A percentile compares a stretch with the other conserved stretches of the same genome.
These are phyloP conservation scores for Orthonychiurus folsomi DNA, from an alignment of 2,888 invertebrate species.

Conservation along the genomic window DNA sequence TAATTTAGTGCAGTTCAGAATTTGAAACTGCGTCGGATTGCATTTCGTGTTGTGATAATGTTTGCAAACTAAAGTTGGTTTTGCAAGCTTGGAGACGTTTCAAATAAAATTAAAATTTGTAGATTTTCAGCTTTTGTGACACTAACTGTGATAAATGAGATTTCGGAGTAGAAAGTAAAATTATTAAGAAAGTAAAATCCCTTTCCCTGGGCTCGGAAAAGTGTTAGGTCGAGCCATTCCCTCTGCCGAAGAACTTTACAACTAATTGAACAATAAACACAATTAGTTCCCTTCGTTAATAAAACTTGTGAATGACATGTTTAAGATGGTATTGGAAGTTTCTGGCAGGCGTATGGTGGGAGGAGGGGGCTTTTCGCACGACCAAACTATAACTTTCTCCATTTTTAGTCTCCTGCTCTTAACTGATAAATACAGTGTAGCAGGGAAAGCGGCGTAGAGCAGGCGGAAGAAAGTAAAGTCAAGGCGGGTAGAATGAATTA, in stretches of 20 bases:
- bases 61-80: too few relatives aligned
- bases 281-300: not conserved
- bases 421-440: not conserved
- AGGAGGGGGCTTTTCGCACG: not conserved
- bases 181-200: not conserved
- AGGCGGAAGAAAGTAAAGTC: too few relatives aligned
- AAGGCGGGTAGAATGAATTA: constrained; percentile 13
- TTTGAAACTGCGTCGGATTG: too few relatives aligned
- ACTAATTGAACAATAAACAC: constrained; percentile 1
- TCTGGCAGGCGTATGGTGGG: not conserved
- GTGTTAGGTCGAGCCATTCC: not conserved
- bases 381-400: not conserved
- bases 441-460: not conserved
- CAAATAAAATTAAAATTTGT: too few relatives aligned
- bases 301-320: not conserved
- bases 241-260: not conserved
- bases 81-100: too few relatives aligned
- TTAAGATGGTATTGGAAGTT: not conserved
- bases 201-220: too few relatives aligned
- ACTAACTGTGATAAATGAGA: not conserved
- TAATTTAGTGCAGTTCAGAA: too few relatives aligned
- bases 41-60: too few relatives aligned
- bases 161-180: not conserved
- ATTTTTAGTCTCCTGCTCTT: not conserved
- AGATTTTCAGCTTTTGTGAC: too few relatives aligned